Conservation (phyloP, 2,113 vertebrate species). For the Sardina pilchardus region DNA sequence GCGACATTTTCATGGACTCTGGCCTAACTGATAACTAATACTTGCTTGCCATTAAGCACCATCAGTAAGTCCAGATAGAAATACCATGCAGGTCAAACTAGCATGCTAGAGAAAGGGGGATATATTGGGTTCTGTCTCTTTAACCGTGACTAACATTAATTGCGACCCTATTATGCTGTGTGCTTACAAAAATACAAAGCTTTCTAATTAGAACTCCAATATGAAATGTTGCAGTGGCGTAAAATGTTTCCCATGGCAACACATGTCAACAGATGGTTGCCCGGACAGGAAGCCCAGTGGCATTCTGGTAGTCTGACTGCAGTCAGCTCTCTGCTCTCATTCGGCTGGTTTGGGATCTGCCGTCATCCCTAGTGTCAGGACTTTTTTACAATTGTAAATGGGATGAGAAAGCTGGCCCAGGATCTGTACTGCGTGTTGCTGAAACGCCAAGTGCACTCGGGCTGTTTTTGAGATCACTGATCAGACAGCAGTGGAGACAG, state of each 20-base stretch:
- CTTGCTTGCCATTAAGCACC: not conserved
- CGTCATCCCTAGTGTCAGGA: not conserved
- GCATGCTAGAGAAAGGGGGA: not conserved
- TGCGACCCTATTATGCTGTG: not conserved
- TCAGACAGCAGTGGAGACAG: not conserved
- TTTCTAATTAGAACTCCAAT: conserved; percentile 78
- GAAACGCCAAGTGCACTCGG: not conserved
- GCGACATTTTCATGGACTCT: conserved; percentile 21
- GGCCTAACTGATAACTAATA: conserved; percentile 10
- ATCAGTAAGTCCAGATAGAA: not conserved
- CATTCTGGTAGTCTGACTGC: conserved; percentile 59
- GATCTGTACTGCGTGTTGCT: not conserved
- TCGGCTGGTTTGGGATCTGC: not conserved
- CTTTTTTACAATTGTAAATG: not conserved
- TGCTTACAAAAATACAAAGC: conserved; percentile 29
- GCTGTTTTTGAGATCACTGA: not conserved
- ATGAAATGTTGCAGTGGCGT: conserved; percentile 71
- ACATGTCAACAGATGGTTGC: conserved; percentile 71
- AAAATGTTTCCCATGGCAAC: conserved; percentile 78
- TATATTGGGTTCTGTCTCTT: not conserved
- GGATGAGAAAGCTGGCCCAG: not conserved
- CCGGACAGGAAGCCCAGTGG: conserved; percentile 53
- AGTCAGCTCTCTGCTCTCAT: not conserved
- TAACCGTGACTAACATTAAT: not conserved
- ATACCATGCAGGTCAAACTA: not conserved